Evolutionary conservation across 1,140 invertebrate species (phyloP).

Genomic region (Eciton burchellii): DNA sequence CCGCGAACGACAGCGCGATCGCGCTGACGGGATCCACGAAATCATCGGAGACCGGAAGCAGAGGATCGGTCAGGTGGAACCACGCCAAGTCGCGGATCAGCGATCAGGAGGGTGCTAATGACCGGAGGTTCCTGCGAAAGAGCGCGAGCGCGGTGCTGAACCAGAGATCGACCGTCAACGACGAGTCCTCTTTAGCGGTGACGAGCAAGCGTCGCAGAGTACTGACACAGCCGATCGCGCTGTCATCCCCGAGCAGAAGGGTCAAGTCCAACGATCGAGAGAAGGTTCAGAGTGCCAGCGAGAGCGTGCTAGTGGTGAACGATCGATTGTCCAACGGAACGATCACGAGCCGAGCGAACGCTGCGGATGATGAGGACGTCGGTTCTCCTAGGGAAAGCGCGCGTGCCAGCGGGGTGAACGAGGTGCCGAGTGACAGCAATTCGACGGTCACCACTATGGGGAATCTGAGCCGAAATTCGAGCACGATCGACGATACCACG

Average conservation of each 20-base stretch:
- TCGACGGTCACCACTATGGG: background rate
- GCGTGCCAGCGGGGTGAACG: constrained; percentile 37
- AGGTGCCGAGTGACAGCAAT: constrained; percentile 31
- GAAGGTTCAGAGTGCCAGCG: constrained; percentile 10
- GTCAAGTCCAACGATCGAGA: constrained; percentile 43
- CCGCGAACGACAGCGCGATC: constrained; percentile 25
- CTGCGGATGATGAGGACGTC: constrained; percentile 22
- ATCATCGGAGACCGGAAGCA: constrained; percentile 8
- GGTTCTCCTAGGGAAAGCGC: constrained; percentile 12
- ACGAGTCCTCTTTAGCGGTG: constrained; percentile 36
- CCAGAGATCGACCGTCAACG: constrained; percentile 72
- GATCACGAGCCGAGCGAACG: background rate
- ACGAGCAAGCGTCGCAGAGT: constrained; percentile 47
- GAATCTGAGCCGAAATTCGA: constrained; percentile 7
- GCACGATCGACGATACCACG: background rate
- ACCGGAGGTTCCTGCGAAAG: constrained; percentile 71
- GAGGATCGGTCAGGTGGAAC: constrained; percentile 70
- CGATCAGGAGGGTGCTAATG: constrained; percentile 54
- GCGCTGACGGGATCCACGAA: constrained; percentile 37
- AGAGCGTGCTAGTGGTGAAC: background rate
- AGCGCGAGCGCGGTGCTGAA: constrained; percentile 77
- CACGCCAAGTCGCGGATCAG: constrained; percentile 50
- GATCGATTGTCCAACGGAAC: constrained; percentile 28
- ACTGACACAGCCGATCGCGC: constrained; percentile 41
- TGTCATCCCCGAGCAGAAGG: background rate